Evolutionary conservation across 2,797 vertebrate genomes (phyloP), one percentile per base, ranked within the genome.

Genomic region (Takifugu rubripes): DNA sequence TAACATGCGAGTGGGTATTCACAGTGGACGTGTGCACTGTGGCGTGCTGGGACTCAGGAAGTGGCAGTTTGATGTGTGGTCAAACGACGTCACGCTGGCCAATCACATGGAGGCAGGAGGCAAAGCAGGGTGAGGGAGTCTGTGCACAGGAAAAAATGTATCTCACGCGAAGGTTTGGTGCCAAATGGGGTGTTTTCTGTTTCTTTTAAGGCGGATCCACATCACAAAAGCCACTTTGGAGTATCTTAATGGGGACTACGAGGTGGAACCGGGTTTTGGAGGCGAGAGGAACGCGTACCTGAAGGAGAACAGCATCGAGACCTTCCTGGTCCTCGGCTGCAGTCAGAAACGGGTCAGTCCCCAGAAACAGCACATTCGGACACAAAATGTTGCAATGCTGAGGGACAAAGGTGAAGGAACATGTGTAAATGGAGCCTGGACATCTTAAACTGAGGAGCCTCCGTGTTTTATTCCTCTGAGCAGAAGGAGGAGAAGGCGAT

Each of bases 11-110:
- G 96, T 98, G 12, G 96, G 96, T 74, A 98, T 98, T 81, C 96
- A 98, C 90, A 98, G 96, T 0, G 96, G 96, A 6, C 93, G 95
- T 0, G 96, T 98, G 51, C 96, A 98, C 88, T 98, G 96, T 0
- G 96, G 96, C 0, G 96, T 98, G 60, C 91, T 98, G 62, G 96
- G 96, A 66, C 90, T 98, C 79, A 90, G 95, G 86, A 98, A 98
- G 83, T 98, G 96, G 96, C 96, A 98, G 81, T 98, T 98, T 54
- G 96, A 98, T 0, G 96, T 98, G 75, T 98, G 96, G 96, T 98
- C 96, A 72, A 97, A 98, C 0, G 96, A 98, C 0, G 96, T 98
- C 61, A 97, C 95, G 1, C 86, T 98, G 47, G 96, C 96, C 76
- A 98, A 97, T 89, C 94, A 97, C 84, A 96, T 98, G 94, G 95